phyloP scores from a whole-genome alignment of 53 echinoderm and acorn worm genomes.

The Echinarachnius parma region DNA sequence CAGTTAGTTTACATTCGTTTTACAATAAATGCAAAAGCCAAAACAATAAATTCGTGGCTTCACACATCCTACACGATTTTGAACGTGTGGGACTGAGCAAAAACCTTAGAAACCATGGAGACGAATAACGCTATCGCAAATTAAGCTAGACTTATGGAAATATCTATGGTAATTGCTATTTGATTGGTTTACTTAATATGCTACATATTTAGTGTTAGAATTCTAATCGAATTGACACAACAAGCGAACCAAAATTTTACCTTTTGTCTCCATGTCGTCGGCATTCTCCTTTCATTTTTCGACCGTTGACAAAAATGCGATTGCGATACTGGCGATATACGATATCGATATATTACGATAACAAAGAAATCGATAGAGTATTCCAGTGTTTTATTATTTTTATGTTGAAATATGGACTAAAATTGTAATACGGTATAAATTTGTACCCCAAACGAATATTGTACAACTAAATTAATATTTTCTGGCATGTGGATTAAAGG shows the following conservation, averaged over 20 bases:
- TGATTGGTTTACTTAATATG: not conserved
- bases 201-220: not conserved
- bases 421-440: too few species aligned
- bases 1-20: too few species aligned
- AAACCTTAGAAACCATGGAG: not conserved
- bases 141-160: not conserved
- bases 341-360: conserved; percentile 1
- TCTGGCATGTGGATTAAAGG: too few species aligned
- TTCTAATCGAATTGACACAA: not conserved
- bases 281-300: not conserved
- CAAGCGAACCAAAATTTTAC: not conserved
- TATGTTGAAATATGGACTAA: too few species aligned
- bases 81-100: conserved; percentile 3
- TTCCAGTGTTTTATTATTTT: too few species aligned
- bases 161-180: not conserved
- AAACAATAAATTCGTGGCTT: not conserved
- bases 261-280: conserved; percentile 21
- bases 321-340: not conserved
- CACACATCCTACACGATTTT: not conserved
- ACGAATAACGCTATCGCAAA: conserved; percentile 6
- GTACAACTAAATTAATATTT: too few species aligned
- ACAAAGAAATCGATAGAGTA: too few species aligned
- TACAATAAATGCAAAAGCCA: not conserved
- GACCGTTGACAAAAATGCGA: not conserved
- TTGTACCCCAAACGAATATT: too few species aligned